Base-by-base conservation (phyloP, 2,888 invertebrate species). In the Trachelus stipa region DNA sequence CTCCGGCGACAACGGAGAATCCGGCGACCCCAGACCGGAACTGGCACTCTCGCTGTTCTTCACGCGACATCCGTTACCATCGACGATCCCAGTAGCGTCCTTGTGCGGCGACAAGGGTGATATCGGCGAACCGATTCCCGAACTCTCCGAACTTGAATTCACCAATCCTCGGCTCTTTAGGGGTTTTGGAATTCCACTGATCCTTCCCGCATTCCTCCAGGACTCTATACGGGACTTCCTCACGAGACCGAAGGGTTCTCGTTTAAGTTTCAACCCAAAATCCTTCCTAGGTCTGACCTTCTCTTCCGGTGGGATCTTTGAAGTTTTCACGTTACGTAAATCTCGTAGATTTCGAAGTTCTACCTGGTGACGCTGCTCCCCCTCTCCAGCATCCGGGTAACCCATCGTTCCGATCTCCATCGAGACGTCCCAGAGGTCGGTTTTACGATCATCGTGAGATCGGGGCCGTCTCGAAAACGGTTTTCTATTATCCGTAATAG, bases 61-160 rank as follows among this genome's bases (percentile, higher is more conserved):
- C 12, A 89, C 83, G 69, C 30, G 31, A 40, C 69, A 37, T n/a
- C 76, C 77, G 12, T 73, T 79, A 6, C 15, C 71, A 71, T 76
- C 80, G 11, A 23, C 76, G 71, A 81, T 77, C 1, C 33, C 34
- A 23, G 71, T 71, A 11, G 82, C 68, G 12, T 85, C 88, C 30
- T 79, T 85, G 56, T 85, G 83, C 33, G 89, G 89, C 4, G 89
- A 89, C 68, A 88, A 81, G 4, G 89, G 89, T 34, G 89, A 90
- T 68, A 89, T 80, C 6, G 89, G 89, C n/a, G 89, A 90, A 31
- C 87, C 89, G 15, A 90, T 87, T 6, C 89, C 89, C 4, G 89
- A 90, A 80, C 89, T 90, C 76, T 90, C 89, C 3, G 89, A 90
- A 68, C 89, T 89, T 6, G 89, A 90, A 80, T 87, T 89, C 73